Evolutionary conservation across 2,888 invertebrate genomes (phyloP), one percentile per base, ranked within the genome.

Genomic region (Diogma glabrata): DNA sequence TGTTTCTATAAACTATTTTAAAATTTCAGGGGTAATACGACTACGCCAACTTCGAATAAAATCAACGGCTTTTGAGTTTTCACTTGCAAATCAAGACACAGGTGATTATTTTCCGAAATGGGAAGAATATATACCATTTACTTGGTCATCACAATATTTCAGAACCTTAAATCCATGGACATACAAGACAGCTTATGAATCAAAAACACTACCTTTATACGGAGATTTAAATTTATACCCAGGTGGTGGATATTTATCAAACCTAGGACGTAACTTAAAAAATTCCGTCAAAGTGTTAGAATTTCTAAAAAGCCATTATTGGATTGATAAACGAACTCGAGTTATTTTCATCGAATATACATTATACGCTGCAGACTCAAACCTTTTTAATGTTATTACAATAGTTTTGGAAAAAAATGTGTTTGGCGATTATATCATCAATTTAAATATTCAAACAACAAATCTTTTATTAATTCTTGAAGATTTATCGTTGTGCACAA

Each of bases 291-390:
- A 54, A 28, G 52, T 68, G 3, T 43, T 68, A 20, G 52, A 60
- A 3, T 68, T 60, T 51, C 54, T 69, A 1, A 48, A 48, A 0
- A 50, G 60, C 1, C 52, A 59, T 9, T 49, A 60, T 5, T 69
- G 69, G 69, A 55, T 68, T 2, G 62, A 63, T 43, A 49, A 52
- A 0, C 53, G 57, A 3, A 67, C 66, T 0, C 60, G 61, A 4
- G 67, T 58, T 3, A 24, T 69, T 3, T 61, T 66, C 10, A 58
- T 69, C 8, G 69, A 69, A 36, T 66, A 67, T 14, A 60, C 65
- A 1, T 36, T 68, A 6, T 69, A 66, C 53, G 65, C 60, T 52
- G 58, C 55, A 3, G 64, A 67, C 38, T 52, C 60, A 4, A 63
- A 67, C 52, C 48, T 66, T 1, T 64, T 69, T 38, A 66, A 55